Evolutionary conservation across 1,140 invertebrate species (phyloP).

Genomic region (Plodia interpunctella): DNA sequence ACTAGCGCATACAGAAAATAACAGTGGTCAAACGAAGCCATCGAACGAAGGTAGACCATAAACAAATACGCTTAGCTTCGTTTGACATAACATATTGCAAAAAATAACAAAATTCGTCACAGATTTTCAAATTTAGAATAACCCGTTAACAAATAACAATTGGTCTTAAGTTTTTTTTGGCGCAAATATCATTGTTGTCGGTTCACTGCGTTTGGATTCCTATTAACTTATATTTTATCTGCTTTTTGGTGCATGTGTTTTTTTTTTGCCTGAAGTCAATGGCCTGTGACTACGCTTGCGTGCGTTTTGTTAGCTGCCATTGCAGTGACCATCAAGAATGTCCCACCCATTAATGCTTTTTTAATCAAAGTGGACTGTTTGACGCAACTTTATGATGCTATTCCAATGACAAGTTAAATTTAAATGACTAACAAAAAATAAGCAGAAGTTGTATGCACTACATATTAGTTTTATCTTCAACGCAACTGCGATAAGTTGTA

Average conservation of each 20-base stretch:
- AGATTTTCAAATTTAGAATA: conserved; percentile 27
- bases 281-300: neutral
- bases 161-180: conserved; percentile 34
- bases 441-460: too few relatives aligned
- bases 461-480: too few relatives aligned
- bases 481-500: too few relatives aligned
- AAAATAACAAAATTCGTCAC: conserved; percentile 29
- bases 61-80: conserved; percentile 63
- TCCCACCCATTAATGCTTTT: neutral
- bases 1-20: conserved; percentile 69
- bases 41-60: conserved; percentile 67
- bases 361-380: neutral
- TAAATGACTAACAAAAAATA: too few relatives aligned
- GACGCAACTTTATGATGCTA: neutral
- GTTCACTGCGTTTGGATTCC: conserved; percentile 54
- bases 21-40: conserved; percentile 70
- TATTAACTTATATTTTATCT: too few relatives aligned
- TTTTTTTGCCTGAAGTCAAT: neutral
- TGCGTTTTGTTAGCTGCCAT: neutral
- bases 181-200: conserved; percentile 55
- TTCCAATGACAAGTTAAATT: too few relatives aligned
- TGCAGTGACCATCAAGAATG: neutral
- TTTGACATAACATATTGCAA: conserved; percentile 72
- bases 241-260: neutral
- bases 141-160: conserved; percentile 23